phyloP scores from a whole-genome alignment of 2,888 invertebrate species.

The Eupithecia inturbata region DNA sequence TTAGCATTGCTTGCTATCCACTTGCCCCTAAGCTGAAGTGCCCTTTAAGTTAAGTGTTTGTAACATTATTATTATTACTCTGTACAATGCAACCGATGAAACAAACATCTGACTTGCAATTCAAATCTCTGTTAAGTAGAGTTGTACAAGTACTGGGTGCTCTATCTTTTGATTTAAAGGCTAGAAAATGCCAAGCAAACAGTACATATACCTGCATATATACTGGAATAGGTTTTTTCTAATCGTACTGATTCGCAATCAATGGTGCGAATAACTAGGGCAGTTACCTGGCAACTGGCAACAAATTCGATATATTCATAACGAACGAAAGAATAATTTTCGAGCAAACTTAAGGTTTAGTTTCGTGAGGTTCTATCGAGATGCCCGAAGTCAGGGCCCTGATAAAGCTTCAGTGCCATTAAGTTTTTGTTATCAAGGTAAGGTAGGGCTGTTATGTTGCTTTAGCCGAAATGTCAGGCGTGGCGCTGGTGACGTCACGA shows the following conservation, averaged over 20 bases:
- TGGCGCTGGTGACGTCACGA: slow-evolving; percentile 76
- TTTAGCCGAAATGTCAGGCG: slow-evolving; percentile 80
- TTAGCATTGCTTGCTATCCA: slow-evolving; percentile 22
- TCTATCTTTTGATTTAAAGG: not conserved
- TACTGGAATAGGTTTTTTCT: not conserved
- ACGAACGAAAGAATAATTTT: not conserved
- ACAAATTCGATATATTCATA: not conserved
- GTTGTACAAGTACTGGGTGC: not conserved
- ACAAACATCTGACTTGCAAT: slow-evolving; percentile 15
- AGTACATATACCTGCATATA: not conserved
- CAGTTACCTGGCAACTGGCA: slow-evolving; percentile 1
- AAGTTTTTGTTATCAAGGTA: slow-evolving; percentile 72
- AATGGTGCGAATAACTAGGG: not conserved
- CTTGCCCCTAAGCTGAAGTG: slow-evolving; percentile 34
- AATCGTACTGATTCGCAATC: not conserved
- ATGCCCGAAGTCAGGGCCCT: slow-evolving; percentile 8
- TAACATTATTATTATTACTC: slow-evolving; percentile 25
- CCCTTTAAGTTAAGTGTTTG: slow-evolving; percentile 28
- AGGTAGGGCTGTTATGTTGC: slow-evolving; percentile 81
- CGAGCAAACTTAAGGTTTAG: not conserved
- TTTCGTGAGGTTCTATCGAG: not conserved
- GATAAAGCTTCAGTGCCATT: slow-evolving; percentile 64
- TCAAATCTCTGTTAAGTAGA: not conserved
- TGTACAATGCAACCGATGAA: slow-evolving; percentile 24
- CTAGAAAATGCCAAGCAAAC: not conserved